A percentile compares a stretch with the other conserved stretches of the same genome.
Conservation (phyloP, 2,113 vertebrate genomes). For the Hippocampus guttulatus region DNA sequence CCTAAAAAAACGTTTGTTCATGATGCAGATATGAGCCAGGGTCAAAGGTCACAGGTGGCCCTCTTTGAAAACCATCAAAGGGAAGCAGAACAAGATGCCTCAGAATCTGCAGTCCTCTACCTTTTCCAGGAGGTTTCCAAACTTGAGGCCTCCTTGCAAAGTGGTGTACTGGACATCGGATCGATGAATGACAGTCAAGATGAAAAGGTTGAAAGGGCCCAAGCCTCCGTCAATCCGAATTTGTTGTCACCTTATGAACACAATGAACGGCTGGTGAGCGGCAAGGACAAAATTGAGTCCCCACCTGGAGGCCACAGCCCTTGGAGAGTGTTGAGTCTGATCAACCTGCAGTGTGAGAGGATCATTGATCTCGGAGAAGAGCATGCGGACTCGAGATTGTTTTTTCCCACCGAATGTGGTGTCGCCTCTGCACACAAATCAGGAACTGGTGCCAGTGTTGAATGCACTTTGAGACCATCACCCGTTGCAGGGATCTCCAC, state of each 20-base stretch:
- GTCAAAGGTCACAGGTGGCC: constrained; percentile 21
- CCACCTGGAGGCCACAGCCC: constrained; percentile 37
- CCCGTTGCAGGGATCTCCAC: neutral
- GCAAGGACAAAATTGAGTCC: constrained; percentile 15
- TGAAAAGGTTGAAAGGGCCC: neutral
- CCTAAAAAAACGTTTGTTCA: constrained; percentile 8
- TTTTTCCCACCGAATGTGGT: neutral
- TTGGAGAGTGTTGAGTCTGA: constrained; percentile 70
- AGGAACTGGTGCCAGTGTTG: neutral
- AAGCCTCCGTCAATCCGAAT: constrained; percentile 12
- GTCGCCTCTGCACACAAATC: neutral
- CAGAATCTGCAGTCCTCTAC: constrained; percentile 62
- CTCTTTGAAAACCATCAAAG: constrained; percentile 29
- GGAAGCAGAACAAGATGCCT: constrained; percentile 34
- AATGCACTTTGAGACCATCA: constrained; percentile 9
- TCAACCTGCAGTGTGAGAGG: constrained; percentile 72
- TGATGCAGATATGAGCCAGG: constrained; percentile 58
- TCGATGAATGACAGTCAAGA: constrained; percentile 8
- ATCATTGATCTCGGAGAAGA: constrained; percentile 51
- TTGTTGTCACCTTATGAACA: neutral
- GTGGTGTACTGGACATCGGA: constrained; percentile 16
- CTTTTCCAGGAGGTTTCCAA: constrained; percentile 75
- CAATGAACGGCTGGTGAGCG: constrained; percentile 4
- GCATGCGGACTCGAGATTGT: neutral
- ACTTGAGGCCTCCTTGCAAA: constrained; percentile 46